A percentile compares a stretch with the other conserved stretches of the same genome.
Evolutionary conservation across 2,113 vertebrate genomes (phyloP).

Genomic region (Etia nguti): DNA sequence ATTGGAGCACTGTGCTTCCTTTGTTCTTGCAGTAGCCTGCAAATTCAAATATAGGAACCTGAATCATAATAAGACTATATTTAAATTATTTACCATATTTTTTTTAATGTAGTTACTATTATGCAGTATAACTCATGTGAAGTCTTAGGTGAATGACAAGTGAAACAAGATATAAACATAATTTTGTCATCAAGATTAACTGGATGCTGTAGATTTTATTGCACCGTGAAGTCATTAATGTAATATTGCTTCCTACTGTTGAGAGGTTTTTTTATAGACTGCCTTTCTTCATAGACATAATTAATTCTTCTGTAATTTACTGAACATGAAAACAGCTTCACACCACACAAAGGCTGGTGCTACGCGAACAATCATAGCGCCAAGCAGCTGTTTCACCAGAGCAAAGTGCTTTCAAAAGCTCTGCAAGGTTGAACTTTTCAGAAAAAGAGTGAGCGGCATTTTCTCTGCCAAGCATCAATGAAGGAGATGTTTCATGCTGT

Average conservation of each 20-base stretch:
- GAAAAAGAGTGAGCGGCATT: neutral
- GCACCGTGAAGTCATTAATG: neutral
- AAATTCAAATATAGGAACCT: neutral
- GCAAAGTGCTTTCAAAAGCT: neutral
- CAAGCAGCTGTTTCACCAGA: neutral
- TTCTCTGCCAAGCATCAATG: neutral
- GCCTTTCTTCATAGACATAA: neutral
- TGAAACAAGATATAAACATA: neutral
- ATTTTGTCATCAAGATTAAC: neutral
- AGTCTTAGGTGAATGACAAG: neutral
- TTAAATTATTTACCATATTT: neutral
- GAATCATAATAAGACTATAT: neutral
- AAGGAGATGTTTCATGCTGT: neutral
- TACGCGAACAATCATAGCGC: neutral
- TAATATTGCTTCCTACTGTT: neutral
- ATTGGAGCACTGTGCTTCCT: neutral
- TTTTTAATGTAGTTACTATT: neutral
- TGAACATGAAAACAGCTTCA: neutral
- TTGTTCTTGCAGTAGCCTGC: neutral
- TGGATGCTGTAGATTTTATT: neutral
- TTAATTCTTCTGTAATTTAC: neutral
- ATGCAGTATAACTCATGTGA: neutral
- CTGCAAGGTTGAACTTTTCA: conserved; percentile 9
- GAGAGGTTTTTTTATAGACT: neutral
- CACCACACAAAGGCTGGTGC: neutral